phyloP scores from a whole-genome alignment of 2,113 vertebrate genomes.

The Monopterus albus region DNA sequence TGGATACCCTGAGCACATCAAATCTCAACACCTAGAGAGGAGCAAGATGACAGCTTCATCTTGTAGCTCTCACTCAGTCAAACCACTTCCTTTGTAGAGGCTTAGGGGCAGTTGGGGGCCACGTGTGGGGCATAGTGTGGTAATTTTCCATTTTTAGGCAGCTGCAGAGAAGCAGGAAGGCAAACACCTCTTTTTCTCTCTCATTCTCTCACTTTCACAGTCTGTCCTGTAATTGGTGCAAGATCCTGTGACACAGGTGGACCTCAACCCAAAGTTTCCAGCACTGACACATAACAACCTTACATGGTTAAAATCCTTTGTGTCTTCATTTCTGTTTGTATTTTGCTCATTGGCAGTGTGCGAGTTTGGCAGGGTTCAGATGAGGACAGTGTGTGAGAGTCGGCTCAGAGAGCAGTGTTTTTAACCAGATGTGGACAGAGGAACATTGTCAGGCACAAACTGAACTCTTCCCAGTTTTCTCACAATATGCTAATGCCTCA shows the following conservation, averaged over 20 bases:
- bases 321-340: constrained; percentile 46
- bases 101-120: constrained; percentile 54
- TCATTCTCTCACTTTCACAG: constrained; percentile 48
- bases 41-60: constrained; percentile 42
- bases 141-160: constrained; percentile 69
- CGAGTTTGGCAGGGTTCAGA: constrained; percentile 51
- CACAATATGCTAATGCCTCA: constrained; percentile 30
- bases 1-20: constrained; percentile 25
- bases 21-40: constrained; percentile 31
- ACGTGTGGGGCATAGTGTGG: constrained; percentile 45
- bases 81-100: constrained; percentile 74
- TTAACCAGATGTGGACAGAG: constrained; percentile 75
- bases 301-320: too few species aligned
- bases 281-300: constrained; percentile 41
- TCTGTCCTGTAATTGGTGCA: constrained; percentile 45
- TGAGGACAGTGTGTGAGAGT: constrained; percentile 62
- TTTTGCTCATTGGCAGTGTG: constrained; percentile 45
- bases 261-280: constrained; percentile 54
- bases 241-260: constrained; percentile 50
- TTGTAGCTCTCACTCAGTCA: constrained; percentile 49
- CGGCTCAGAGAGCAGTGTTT: constrained; percentile 54
- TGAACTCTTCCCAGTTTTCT: constrained; percentile 51
- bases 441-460: constrained; percentile 60
- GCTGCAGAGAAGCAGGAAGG: constrained; percentile 38
- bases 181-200: constrained; percentile 42